phyloP scores from a whole-genome alignment of 2,113 vertebrate genomes.

The Brevimyrus niger region DNA sequence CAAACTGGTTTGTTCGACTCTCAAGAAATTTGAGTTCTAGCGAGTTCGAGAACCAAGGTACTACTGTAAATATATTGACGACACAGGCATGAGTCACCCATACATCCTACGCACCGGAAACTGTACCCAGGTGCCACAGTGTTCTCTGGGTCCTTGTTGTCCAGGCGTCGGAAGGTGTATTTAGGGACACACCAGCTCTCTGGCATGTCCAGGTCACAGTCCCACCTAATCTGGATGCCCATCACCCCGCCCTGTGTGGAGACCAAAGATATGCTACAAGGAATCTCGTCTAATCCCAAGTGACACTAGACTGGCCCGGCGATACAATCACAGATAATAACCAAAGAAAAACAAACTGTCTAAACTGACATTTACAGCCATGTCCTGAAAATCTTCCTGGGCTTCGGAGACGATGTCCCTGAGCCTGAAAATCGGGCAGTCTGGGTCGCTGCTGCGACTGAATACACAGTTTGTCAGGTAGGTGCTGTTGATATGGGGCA shows the following conservation, averaged over 20 bases:
- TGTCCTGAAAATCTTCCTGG: conserved; percentile 69
- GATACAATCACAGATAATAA: neutral
- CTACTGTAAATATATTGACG: too few species aligned
- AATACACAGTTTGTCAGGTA: conserved; percentile 70
- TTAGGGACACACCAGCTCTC: conserved; percentile 62
- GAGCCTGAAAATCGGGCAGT: conserved; percentile 78
- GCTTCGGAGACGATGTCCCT: conserved; percentile 58
- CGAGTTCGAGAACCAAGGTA: too few species aligned
- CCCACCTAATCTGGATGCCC: conserved; percentile 48
- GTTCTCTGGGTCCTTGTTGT: conserved; percentile 63
- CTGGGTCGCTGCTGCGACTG: conserved; percentile 55
- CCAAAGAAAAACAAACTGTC: neutral
- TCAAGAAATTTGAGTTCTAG: too few species aligned
- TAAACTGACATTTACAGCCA: conserved; percentile 68
- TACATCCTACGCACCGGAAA: conserved; percentile 64
- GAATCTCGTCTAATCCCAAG: neutral
- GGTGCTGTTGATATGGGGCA: conserved; percentile 55
- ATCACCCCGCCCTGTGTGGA: conserved; percentile 72
- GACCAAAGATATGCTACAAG: neutral
- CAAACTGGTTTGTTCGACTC: too few species aligned
- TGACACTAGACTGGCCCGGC: neutral
- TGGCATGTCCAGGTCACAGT: conserved; percentile 66
- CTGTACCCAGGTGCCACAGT: conserved; percentile 75
- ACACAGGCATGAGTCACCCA: neutral
- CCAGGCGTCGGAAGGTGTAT: conserved; percentile 73